Evolutionary conservation across 1,140 invertebrate genomes (phyloP).

Genomic region (Danaus plexippus): DNA sequence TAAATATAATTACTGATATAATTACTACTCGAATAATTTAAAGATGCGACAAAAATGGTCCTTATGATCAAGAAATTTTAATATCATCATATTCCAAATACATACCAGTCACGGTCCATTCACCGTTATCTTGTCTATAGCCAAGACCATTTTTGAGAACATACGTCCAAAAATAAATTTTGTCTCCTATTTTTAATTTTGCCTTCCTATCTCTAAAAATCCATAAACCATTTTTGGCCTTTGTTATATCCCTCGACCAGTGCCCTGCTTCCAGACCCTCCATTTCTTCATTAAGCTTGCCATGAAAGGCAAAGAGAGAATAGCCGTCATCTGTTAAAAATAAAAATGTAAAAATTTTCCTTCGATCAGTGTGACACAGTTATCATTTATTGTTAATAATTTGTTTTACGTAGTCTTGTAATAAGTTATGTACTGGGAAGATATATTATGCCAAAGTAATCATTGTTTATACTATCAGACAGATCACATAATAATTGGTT

Average conservation of each 20-base stretch:
- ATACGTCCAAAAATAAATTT: slow-evolving; percentile 82
- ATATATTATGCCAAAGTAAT: no score
- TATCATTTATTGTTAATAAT: no score
- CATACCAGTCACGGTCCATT: slow-evolving; percentile 68
- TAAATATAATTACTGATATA: neutral
- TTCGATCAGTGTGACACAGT: no score
- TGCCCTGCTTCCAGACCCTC: slow-evolving; percentile 78
- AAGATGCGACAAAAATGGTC: neutral
- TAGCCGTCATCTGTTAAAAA: slow-evolving; percentile 73
- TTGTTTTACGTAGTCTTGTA: no score
- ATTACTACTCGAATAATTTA: neutral
- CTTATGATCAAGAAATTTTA: neutral
- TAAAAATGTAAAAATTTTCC: neutral
- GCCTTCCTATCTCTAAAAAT: slow-evolving; percentile 75
- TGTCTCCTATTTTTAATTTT: slow-evolving; percentile 74
- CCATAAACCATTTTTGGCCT: slow-evolving; percentile 76
- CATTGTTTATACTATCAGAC: no score
- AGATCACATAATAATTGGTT: no score
- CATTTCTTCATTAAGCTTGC: slow-evolving; percentile 81
- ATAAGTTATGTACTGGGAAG: no score
- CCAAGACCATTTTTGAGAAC: slow-evolving; percentile 77
- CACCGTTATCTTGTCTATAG: slow-evolving; percentile 74
- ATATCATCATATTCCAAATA: neutral
- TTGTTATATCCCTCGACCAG: slow-evolving; percentile 77
- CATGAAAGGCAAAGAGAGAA: slow-evolving; percentile 80